Conservation (phyloP, 2,113 vertebrate species). For the Rhodinocichla rosea region DNA sequence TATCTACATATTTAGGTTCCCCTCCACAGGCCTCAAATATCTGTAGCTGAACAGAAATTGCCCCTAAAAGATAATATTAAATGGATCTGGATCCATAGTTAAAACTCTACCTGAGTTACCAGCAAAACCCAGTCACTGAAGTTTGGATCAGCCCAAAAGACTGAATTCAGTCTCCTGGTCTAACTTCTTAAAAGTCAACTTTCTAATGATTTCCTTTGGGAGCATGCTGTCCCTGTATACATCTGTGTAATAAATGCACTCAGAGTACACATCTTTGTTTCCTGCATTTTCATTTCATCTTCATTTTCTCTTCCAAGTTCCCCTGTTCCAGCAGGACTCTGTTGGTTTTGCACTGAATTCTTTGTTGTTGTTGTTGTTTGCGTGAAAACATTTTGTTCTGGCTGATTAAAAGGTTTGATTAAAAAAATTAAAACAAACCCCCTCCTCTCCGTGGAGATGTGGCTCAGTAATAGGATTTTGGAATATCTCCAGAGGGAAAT, state of each 20-base stretch:
- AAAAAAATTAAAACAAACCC: background rate
- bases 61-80: background rate
- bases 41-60: background rate
- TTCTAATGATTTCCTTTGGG: slow-evolving; percentile 11
- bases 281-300: slow-evolving; percentile 1
- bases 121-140: background rate
- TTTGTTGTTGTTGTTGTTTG: background rate
- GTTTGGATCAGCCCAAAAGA: background rate
- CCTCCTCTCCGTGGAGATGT: background rate
- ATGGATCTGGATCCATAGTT: background rate
- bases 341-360: background rate
- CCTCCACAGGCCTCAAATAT: background rate
- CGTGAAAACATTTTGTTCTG: background rate
- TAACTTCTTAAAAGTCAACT: background rate
- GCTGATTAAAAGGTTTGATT: slow-evolving; percentile 45
- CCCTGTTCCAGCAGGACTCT: background rate
- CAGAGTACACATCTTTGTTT: background rate
- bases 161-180: background rate
- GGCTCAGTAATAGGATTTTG: slow-evolving; percentile 44
- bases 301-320: background rate
- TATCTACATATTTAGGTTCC: background rate
- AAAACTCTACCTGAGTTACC: background rate
- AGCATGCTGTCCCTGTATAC: background rate
- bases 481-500: slow-evolving; percentile 52
- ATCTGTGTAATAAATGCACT: background rate